Evolutionary conservation across 2,113 vertebrate species (phyloP), one percentile per base, ranked within the genome.

Genomic region (Apodemus sylvaticus): DNA sequence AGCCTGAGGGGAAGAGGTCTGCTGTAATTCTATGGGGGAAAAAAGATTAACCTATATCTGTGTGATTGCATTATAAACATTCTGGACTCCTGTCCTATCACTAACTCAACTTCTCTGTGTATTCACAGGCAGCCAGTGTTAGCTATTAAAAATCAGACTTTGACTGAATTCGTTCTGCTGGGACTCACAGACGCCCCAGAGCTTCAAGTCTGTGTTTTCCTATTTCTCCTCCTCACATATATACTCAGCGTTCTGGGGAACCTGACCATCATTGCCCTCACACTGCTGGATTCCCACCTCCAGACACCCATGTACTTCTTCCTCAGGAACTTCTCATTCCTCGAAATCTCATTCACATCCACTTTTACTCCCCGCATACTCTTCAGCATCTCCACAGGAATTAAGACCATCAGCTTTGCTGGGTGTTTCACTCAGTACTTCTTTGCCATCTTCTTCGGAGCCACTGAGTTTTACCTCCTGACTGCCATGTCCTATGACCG

Each of bases 221-320:
- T 89, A 68, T 96, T 95, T 89, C 83, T 98, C 31, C 71, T 96
- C 58, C 55, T 98, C 36, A 94, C 90, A 45, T 98, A 96, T 31
- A 11, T 93, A 22, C n/a, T 97, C 83, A 98, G 95, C 34, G 24
- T 96, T 48, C 51, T 96, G 34, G 96, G 94, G 89, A 97, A 97
- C 76, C 86, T 97, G 45, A 89, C 79, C 1, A 97, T 97, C 79
- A 97, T 96, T 62, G 45, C 78, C 42, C 96, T 97, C 34, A 97
- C 94, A 16, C 34, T 86, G 29, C 14, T 91, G n/a, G 93, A 97
- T 34, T 42, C 94, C 24, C 89, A 97, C 19, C 97, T 97, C 42
- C 86, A 97, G 34, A 97, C 87, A 1, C 95, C 97, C 60, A 96
- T 97, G 96, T 97, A 97, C 87, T 96, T 95, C 70, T 96, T 97